phyloP scores from a whole-genome alignment of 2,888 invertebrate genomes.

The Ferrisia virgata region DNA sequence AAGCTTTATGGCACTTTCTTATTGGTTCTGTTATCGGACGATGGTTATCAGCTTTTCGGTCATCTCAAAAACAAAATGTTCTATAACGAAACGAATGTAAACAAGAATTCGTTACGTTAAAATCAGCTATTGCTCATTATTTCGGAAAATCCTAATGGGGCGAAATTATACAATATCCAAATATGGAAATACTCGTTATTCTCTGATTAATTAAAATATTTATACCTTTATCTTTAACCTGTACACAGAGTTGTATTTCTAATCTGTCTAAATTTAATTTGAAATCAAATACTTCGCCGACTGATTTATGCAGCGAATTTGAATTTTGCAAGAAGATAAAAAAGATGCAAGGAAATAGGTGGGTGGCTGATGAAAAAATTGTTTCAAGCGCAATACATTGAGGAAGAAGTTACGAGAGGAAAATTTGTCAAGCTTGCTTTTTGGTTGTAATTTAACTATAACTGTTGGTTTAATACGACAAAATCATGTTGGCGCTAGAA shows the following conservation, averaged over 20 bases:
- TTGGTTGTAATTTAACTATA: background rate
- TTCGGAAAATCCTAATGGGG: too few relatives aligned
- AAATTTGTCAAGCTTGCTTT: constrained; percentile 14
- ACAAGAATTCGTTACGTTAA: too few relatives aligned
- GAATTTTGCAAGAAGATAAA: background rate
- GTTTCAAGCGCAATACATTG: background rate
- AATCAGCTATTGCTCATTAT: too few relatives aligned
- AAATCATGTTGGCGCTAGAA: background rate
- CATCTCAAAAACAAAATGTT: too few relatives aligned
- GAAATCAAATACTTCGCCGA: background rate
- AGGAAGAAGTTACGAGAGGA: background rate
- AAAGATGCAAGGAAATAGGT: background rate
- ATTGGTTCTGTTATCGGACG: background rate
- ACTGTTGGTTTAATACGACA: constrained; percentile 11
- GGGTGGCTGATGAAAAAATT: background rate
- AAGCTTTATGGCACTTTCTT: background rate
- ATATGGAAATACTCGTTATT: too few relatives aligned
- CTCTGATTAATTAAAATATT: too few relatives aligned
- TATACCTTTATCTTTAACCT: too few relatives aligned
- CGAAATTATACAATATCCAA: too few relatives aligned
- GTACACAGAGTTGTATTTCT: too few relatives aligned
- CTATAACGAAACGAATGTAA: too few relatives aligned
- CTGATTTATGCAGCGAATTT: background rate
- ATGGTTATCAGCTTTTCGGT: background rate
- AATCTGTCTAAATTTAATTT: too few relatives aligned